These are phyloP conservation scores for Sinodicranocentrus sp. DNA, from an alignment of 2,888 invertebrate genomes.

Conservation along the genomic window DNA sequence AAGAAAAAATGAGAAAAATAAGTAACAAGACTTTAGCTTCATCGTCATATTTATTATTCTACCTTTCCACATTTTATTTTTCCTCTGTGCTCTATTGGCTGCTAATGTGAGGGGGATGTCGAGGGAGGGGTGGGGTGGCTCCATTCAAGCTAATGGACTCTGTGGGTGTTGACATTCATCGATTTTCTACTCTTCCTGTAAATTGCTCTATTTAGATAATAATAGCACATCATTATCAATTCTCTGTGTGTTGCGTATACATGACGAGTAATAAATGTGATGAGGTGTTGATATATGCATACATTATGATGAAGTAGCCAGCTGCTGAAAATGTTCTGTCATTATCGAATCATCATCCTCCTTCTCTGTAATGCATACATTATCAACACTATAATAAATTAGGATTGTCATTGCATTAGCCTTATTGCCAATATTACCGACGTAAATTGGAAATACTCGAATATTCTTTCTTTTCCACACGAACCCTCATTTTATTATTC, in stretches of 20 bases:
- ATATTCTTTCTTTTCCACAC: too few species aligned
- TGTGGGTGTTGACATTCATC: slow-evolving; percentile 66
- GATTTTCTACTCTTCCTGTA: slow-evolving; percentile 54
- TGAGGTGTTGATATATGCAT: not conserved
- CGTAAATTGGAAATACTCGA: not conserved
- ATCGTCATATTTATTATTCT: not conserved
- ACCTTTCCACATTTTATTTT: slow-evolving; percentile 25
- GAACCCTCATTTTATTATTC: too few species aligned
- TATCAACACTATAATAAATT: not conserved
- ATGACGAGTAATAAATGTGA: not conserved
- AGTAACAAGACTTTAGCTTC: too few species aligned
- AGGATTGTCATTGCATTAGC: slow-evolving; percentile 1
- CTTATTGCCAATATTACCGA: not conserved
- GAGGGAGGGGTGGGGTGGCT: slow-evolving; percentile 55
- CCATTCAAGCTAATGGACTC: slow-evolving; percentile 67
- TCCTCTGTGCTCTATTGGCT: slow-evolving; percentile 63
- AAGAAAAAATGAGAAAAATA: too few species aligned
- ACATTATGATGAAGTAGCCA: not conserved
- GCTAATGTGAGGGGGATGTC: slow-evolving; percentile 64
- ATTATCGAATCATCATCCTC: slow-evolving; percentile 3
- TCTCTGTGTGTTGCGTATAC: slow-evolving; percentile 21
- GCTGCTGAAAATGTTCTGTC: not conserved
- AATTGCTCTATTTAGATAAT: slow-evolving; percentile 69
- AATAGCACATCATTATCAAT: slow-evolving; percentile 61
- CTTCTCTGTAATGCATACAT: not conserved